Evolutionary conservation across 2,797 vertebrate species (phyloP).

Genomic region (Eptatretus atami): DNA sequence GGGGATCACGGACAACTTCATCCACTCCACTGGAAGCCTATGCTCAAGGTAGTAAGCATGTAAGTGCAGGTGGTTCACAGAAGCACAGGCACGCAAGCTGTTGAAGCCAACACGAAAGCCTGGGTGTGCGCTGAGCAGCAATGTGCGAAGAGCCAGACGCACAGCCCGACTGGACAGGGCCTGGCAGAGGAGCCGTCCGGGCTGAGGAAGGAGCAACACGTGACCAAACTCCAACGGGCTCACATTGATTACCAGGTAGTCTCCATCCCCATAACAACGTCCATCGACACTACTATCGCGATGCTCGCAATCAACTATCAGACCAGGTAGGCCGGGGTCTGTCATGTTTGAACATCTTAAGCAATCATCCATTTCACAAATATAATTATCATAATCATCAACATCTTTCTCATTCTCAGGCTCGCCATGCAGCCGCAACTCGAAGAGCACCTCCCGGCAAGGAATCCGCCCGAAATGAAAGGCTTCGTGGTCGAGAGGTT

Average conservation of each 20-base stretch:
- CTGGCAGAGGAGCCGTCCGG: slow-evolving; percentile 16
- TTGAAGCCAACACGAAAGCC: slow-evolving; percentile 64
- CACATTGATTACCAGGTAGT: slow-evolving; percentile 36
- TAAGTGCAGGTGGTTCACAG: slow-evolving; percentile 62
- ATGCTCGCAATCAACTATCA: no score
- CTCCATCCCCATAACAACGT: slow-evolving; percentile 11
- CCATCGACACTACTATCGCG: no score
- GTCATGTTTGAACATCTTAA: no score
- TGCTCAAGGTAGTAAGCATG: slow-evolving; percentile 40
- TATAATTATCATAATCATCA: background rate
- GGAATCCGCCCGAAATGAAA: slow-evolving; percentile 50
- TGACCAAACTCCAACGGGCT: slow-evolving; percentile 60
- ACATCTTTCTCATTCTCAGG: background rate
- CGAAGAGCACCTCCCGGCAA: slow-evolving; percentile 30
- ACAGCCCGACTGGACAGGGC: slow-evolving; percentile 14
- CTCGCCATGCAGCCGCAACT: slow-evolving; percentile 13
- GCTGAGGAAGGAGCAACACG: slow-evolving; percentile 43
- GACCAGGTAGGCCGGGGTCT: background rate
- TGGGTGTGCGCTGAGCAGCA: slow-evolving; percentile 36
- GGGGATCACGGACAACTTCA: background rate
- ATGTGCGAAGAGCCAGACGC: slow-evolving; percentile 21
- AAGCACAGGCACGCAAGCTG: slow-evolving; percentile 52
- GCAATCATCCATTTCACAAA: background rate
- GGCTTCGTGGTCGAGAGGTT: slow-evolving; percentile 25
- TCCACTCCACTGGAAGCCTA: slow-evolving; percentile 24